A percentile compares a stretch with the other conserved stretches of the same genome.
Evolutionary conservation across 2,888 invertebrate genomes (phyloP).

Genomic region (Adelphocoris suturalis): DNA sequence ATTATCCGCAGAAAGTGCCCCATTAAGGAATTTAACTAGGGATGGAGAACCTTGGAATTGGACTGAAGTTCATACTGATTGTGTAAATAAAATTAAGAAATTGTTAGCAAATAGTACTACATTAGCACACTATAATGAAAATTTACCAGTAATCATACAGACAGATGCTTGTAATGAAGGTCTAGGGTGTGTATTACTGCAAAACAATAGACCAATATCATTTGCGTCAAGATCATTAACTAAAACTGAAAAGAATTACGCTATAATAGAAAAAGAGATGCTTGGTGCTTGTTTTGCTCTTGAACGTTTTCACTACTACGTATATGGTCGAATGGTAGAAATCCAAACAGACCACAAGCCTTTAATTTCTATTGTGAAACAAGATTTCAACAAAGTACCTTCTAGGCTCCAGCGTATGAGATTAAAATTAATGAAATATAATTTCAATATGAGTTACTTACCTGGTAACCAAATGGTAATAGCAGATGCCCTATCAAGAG

Average conservation of each 20-base stretch:
- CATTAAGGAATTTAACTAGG: constrained; percentile 18
- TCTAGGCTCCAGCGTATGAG: constrained; percentile 32
- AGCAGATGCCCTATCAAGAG: constrained; percentile 46
- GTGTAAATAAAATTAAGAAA: neutral
- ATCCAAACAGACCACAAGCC: constrained; percentile 57
- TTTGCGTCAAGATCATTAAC: constrained; percentile 15
- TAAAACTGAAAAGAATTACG: constrained; percentile 37
- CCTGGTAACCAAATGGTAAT: constrained; percentile 37
- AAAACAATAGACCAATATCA: constrained; percentile 53
- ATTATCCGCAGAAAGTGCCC: neutral
- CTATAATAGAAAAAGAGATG: constrained; percentile 40
- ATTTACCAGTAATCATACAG: neutral
- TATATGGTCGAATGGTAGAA: constrained; percentile 31
- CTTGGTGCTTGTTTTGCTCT: constrained; percentile 34
- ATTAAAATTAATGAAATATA: constrained; percentile 40
- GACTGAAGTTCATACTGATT: neutral
- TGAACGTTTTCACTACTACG: constrained; percentile 52
- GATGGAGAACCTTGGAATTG: neutral
- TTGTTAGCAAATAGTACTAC: neutral
- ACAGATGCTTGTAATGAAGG: constrained; percentile 49
- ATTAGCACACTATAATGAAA: neutral
- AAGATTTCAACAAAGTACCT: constrained; percentile 31
- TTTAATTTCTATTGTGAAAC: constrained; percentile 22
- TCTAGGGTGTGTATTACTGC: constrained; percentile 45
- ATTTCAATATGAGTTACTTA: constrained; percentile 24